Evolutionary conservation across 92 coral and sea anemone genomes (phyloP), one percentile per base, ranked within the genome.

Genomic region (Zoanthus gigantus): DNA sequence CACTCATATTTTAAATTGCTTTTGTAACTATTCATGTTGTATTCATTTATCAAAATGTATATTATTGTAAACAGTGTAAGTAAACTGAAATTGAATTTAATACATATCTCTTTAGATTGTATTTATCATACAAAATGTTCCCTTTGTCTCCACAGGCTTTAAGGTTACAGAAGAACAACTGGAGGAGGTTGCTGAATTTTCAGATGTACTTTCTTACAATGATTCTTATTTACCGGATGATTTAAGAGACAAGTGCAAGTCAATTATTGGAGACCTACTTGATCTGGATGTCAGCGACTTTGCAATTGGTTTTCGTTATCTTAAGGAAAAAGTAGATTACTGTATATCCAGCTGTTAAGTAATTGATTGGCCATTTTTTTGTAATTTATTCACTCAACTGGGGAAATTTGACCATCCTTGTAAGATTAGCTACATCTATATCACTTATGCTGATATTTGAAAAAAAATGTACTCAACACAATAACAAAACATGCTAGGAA

Each of bases 141-240:
- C 58, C 58, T 50, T 69, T 69, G 45, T 8, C 6, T 69, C 11
- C 45, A 69, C 7, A 69, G 74, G 5, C 6, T 34, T 69, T 69
- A 34, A 69, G 74, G 74, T 69, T 69, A 69, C 74, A 2, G 74
- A 69, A 69, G 74, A 69, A 8, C 74, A 69, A 69, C 74, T 69
- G n/a, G 74, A 69, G 74, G 74, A 34, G 42, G 42, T 69, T 28
- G 74, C 74, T 8, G 74, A 69, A 29, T 8, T 69, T 69, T 69
- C 74, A 69, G 45, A 69, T 69, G n/a, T 69, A 69, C 45, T 69
- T 29, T 69, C 45, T 29, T 29, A 69, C 74, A 69, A 69, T 69
- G 74, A 69, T 69, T 28, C 74, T 0, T 69, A 69, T 69, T 69
- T 69, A 34, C 74, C 74, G 6, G 74, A 69, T 69, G 74, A 69